A percentile compares a stretch with the other conserved stretches of the same genome.
phyloP scores from a whole-genome alignment of 1,140 invertebrate species.

The Brachionus rubens region DNA sequence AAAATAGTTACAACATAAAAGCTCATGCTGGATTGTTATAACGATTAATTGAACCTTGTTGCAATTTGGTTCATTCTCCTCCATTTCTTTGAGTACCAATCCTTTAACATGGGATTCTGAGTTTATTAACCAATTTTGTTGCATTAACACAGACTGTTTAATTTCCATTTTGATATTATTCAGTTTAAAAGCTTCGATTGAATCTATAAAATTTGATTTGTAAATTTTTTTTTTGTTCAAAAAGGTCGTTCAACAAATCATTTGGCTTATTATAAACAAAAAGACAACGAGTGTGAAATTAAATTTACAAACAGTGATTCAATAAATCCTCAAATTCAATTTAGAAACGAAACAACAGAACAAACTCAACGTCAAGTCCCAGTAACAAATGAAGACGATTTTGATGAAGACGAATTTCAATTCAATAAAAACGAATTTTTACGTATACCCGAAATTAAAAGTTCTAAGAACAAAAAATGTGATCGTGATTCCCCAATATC shows the following conservation, averaged over 20 bases:
- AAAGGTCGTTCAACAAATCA: slow-evolving; percentile 12
- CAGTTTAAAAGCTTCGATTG: too few relatives aligned
- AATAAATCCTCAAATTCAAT: not conserved
- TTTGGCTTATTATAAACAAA: not conserved
- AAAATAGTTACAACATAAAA: too few relatives aligned
- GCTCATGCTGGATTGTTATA: too few relatives aligned
- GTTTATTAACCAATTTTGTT: too few relatives aligned
- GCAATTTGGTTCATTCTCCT: too few relatives aligned
- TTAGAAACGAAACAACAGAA: not conserved
- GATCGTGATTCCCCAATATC: slow-evolving; percentile 21
- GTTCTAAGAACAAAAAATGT: not conserved
- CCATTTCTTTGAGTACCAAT: too few relatives aligned
- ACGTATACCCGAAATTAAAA: not conserved
- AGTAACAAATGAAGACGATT: not conserved
- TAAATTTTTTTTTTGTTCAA: not conserved
- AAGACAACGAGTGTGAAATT: not conserved
- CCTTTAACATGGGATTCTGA: too few relatives aligned
- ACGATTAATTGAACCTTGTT: too few relatives aligned
- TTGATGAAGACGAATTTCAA: not conserved
- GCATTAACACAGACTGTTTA: too few relatives aligned
- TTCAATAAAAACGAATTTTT: slow-evolving; percentile 13
- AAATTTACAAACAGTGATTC: not conserved
- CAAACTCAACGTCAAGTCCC: not conserved
- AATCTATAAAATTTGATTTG: too few relatives aligned
- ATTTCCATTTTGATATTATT: too few relatives aligned